phyloP scores from a whole-genome alignment of 1,140 invertebrate genomes.

The Bombus turneri region DNA sequence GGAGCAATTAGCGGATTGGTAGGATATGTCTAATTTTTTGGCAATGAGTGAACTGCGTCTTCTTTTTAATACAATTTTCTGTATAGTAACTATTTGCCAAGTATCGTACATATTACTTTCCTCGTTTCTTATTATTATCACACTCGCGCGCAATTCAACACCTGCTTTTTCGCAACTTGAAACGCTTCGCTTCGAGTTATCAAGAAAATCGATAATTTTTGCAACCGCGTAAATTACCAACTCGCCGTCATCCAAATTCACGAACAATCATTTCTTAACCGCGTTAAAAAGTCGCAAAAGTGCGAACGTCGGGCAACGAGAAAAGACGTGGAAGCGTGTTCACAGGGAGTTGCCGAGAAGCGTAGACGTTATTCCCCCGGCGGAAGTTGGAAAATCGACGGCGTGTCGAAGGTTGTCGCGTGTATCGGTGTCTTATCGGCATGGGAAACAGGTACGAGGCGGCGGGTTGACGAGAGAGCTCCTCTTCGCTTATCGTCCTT shows the following conservation, averaged over 20 bases:
- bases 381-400: constrained; percentile 36
- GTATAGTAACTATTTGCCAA: no score
- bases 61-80: no score
- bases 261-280: no score
- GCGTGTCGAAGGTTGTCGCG: constrained; percentile 12
- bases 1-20: not conserved
- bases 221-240: no score
- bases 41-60: not conserved
- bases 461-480: constrained; percentile 29
- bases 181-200: no score
- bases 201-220: no score
- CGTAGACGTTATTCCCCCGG: not conserved
- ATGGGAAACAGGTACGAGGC: constrained; percentile 36
- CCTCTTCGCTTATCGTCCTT: constrained; percentile 60
- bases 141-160: no score
- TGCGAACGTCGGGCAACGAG: not conserved
- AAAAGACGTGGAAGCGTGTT: not conserved
- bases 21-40: not conserved
- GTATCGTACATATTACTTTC: no score
- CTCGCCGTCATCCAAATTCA: no score
- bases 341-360: not conserved
- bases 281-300: not conserved
- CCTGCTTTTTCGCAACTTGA: no score
- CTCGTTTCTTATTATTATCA: no score
- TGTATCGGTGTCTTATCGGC: constrained; percentile 64